Evolutionary conservation across 2,888 invertebrate genomes (phyloP), one percentile per base, ranked within the genome.

Genomic region (Pterostichus niger): DNA sequence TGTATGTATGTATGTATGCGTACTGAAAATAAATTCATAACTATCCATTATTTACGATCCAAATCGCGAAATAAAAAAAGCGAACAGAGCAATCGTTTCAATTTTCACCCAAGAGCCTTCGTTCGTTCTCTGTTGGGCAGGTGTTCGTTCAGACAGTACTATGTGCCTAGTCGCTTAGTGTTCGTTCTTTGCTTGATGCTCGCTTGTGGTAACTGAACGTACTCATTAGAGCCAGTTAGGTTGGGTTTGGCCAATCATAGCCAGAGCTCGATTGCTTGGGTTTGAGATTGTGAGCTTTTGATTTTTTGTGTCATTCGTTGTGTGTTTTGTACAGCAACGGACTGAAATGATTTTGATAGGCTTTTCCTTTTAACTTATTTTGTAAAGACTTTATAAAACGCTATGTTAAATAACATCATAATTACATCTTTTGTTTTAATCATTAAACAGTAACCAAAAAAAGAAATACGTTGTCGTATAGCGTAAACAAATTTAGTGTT

Each of bases 171-270:
- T 56, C 56, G 15, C 17, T 13, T 56, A 17, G 56, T 13, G 24
- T 56, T 56, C 56, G 56, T 56, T 56, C 17, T 56, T n/a, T 64
- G 11, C 24, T 64, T 33, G 64, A 64, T 64, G 64, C 64, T n/a
- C 17, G 24, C 56, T 77, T 78, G 78, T 61, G 78, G 78, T 61
- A 44, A 40, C 59, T 61, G 44, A 71, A 81, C 71, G 81, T 81
- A 54, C 81, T 56, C 81, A 81, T 81, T 81, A 81, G 71, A 52
- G 52, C 40, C 56, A 71, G 71, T 81, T 81, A 71, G 56, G 33
- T n/a, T 31, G 31, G 33, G 61, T 76, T 33, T 24, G 79, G 61
- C 79, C 78, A 78, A 78, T 78, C 78, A 59, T 59, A 64, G 24
- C 24, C 3, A 24, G 52, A 49, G 31, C 24, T 40, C 10, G n/a